Percentiles rank a stretch among this genome's conserved stretches.
Conservation (phyloP, 1,140 invertebrate genomes). For the Eciton burchellii region DNA sequence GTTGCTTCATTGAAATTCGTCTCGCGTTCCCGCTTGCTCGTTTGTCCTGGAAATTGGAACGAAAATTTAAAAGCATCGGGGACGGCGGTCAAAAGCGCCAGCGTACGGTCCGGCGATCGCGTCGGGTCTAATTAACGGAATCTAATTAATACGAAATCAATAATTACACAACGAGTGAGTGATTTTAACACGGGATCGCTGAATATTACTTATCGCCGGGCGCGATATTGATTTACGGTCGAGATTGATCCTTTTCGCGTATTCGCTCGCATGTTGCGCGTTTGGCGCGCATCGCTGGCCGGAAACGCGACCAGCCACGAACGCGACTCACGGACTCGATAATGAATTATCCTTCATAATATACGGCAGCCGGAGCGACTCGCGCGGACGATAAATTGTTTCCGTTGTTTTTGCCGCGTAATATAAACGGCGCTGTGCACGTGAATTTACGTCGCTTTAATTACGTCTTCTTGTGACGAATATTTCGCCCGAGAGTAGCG, state of each 20-base stretch:
- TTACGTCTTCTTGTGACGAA: conserved; percentile 50
- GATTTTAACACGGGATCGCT: not conserved
- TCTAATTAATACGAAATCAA: conserved; percentile 1
- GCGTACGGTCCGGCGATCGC: not conserved
- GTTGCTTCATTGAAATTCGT: not conserved
- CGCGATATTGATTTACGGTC: not conserved
- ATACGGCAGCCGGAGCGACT: conserved; percentile 7
- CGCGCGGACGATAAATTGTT: conserved; percentile 37
- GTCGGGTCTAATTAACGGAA: not conserved
- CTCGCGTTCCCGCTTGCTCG: not conserved
- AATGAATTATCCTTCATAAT: conserved; percentile 45
- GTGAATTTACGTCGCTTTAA: conserved; percentile 59
- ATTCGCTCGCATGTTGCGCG: not conserved
- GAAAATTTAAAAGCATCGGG: not conserved
- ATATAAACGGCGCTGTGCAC: conserved; percentile 25
- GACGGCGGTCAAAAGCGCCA: too few relatives aligned
- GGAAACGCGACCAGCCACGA: not conserved
- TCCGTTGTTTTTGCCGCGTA: conserved; percentile 45
- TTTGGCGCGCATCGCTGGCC: not conserved
- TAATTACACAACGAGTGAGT: not conserved
- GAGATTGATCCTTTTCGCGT: not conserved
- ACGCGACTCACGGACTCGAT: conserved; percentile 23
- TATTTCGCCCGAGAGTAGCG: conserved; percentile 23
- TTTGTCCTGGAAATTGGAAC: not conserved
- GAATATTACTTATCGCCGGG: not conserved